Conservation (phyloP, 1,140 invertebrate genomes). For the Micrasema longulum region DNA sequence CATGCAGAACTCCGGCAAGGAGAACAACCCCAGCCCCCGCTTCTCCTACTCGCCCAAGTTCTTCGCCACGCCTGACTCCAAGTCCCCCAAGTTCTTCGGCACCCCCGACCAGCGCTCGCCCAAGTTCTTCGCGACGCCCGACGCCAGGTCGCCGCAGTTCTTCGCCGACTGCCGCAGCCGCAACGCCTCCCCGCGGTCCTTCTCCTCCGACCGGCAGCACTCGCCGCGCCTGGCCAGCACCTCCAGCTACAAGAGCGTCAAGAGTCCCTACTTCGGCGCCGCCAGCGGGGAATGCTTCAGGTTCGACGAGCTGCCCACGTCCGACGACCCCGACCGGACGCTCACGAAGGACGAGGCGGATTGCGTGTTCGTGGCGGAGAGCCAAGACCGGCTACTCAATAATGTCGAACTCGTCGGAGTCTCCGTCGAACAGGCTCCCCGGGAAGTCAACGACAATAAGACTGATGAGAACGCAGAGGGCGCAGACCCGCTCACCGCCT, state of each 20-base stretch:
- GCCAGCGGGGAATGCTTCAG: slow-evolving; percentile 36
- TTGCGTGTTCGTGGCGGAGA: slow-evolving; percentile 23
- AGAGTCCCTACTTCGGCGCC: slow-evolving; percentile 44
- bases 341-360: slow-evolving; percentile 25
- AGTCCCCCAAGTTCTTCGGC: slow-evolving; percentile 64
- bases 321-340: slow-evolving; percentile 17
- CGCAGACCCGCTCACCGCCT: slow-evolving; percentile 4
- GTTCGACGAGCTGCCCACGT: slow-evolving; percentile 24
- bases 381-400: slow-evolving; percentile 28
- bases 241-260: slow-evolving; percentile 35
- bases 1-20: too few relatives aligned
- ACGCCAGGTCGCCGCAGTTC: slow-evolving; percentile 62
- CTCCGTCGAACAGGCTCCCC: background rate
- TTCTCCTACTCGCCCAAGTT: slow-evolving; percentile 66
- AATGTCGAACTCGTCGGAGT: slow-evolving; percentile 10
- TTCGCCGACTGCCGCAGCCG: slow-evolving; percentile 62
- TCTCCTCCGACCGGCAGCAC: slow-evolving; percentile 57
- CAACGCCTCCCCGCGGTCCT: slow-evolving; percentile 55
- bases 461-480: slow-evolving; percentile 28
- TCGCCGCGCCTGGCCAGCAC: slow-evolving; percentile 62
- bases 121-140: slow-evolving; percentile 63
- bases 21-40: slow-evolving; percentile 61
- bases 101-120: slow-evolving; percentile 64
- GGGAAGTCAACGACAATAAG: slow-evolving; percentile 40
- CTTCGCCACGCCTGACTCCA: slow-evolving; percentile 63